A percentile compares a stretch with the other conserved stretches of the same genome.
Conservation (phyloP, 2,888 invertebrate species). For the Cepaea hortensis region DNA sequence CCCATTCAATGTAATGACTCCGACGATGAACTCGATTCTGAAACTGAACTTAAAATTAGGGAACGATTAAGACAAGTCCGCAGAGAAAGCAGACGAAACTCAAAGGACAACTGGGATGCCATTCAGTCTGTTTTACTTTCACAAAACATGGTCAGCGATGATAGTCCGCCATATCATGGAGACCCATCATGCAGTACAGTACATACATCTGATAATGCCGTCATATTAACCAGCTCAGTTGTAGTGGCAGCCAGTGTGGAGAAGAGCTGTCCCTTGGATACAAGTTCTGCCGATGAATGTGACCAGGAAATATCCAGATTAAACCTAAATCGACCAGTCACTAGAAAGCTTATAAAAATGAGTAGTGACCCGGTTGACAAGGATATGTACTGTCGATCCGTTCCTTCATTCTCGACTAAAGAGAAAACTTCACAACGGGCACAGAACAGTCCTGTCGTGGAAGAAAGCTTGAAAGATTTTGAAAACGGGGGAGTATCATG, state of each 20-base stretch:
- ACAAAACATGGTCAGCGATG: neutral
- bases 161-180: neutral
- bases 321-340: slow-evolving; percentile 15
- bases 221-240: neutral
- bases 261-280: neutral
- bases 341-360: slow-evolving; percentile 31
- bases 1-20: neutral
- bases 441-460: neutral
- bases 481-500: neutral
- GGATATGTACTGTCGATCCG: slow-evolving; percentile 22
- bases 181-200: neutral
- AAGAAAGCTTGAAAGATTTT: slow-evolving; percentile 6
- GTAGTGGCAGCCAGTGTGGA: neutral
- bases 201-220: no score
- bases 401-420: neutral
- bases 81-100: slow-evolving; percentile 5
- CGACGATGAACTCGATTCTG: slow-evolving; percentile 20
- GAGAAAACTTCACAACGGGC: neutral
- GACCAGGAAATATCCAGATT: slow-evolving; percentile 40
- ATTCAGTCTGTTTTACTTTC: slow-evolving; percentile 19
- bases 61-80: slow-evolving; percentile 3
- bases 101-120: slow-evolving; percentile 39
- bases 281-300: slow-evolving; percentile 42
- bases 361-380: slow-evolving; percentile 45
- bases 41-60: slow-evolving; percentile 4